These are phyloP conservation scores for Australoheros facetus DNA, from an alignment of 2,797 vertebrate genomes.

Conservation along the genomic window DNA sequence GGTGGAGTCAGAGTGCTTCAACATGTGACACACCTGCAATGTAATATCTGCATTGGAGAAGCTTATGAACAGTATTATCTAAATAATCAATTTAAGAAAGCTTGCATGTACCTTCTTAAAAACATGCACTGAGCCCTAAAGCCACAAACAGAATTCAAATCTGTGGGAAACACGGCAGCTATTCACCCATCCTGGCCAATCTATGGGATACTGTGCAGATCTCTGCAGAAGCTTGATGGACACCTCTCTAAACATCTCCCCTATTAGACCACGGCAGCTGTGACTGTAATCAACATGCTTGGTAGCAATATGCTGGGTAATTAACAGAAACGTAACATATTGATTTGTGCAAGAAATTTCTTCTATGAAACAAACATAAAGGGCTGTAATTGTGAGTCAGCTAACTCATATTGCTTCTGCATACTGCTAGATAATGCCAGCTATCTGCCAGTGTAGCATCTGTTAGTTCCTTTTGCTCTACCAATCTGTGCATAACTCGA, in stretches of 20 bases:
- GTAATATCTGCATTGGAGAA: background rate
- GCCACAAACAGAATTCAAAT: background rate
- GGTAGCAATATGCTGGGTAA: background rate
- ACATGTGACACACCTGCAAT: background rate
- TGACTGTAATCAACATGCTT: background rate
- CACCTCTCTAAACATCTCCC: background rate
- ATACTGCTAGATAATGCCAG: background rate
- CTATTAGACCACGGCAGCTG: background rate
- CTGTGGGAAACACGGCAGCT: background rate
- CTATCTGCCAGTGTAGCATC: conserved; percentile 1
- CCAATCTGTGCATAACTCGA: background rate
- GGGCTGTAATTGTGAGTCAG: background rate
- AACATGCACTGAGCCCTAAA: background rate
- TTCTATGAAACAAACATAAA: background rate
- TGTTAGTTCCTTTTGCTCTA: background rate
- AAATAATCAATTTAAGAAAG: background rate
- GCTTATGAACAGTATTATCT: background rate
- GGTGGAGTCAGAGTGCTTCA: background rate
- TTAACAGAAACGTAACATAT: background rate
- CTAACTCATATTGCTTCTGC: background rate
- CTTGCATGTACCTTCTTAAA: background rate
- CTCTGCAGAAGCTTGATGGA: background rate
- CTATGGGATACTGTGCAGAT: background rate
- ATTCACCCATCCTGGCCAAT: background rate
- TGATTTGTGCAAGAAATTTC: background rate